These are phyloP conservation scores for Tetragonisca angustula DNA, from an alignment of 2,888 invertebrate species.

Conservation along the genomic window DNA sequence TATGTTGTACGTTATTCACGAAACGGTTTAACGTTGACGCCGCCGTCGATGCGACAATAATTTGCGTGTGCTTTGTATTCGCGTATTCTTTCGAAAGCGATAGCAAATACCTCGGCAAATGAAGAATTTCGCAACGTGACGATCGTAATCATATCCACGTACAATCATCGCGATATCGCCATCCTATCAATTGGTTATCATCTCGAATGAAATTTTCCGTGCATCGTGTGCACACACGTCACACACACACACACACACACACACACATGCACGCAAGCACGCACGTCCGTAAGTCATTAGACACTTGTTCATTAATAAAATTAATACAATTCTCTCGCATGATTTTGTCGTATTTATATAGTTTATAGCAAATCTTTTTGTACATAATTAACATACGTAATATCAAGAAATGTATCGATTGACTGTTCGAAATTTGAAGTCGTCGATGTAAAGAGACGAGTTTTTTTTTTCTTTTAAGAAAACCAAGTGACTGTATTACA, in stretches of 20 bases:
- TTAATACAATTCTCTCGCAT: too few species aligned
- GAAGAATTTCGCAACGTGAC: not conserved
- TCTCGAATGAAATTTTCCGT: not conserved
- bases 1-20: too few species aligned
- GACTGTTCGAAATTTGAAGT: too few species aligned
- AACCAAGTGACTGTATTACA: too few species aligned
- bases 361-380: too few species aligned
- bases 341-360: too few species aligned
- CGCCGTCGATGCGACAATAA: not conserved
- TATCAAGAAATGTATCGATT: too few species aligned
- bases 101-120: not conserved
- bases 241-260: not conserved
- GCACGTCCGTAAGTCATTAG: not conserved
- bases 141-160: not conserved
- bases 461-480: too few species aligned
- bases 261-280: not conserved
- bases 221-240: not conserved
- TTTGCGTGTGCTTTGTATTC: not conserved
- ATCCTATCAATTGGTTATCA: not conserved
- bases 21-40: not conserved
- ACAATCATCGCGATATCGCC: not conserved
- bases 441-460: too few species aligned
- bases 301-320: too few species aligned
- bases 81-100: not conserved
- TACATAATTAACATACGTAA: too few species aligned